Evolutionary conservation across 2,797 vertebrate species (phyloP), one percentile per base, ranked within the genome.

Genomic region (Diglossa cyanea): DNA sequence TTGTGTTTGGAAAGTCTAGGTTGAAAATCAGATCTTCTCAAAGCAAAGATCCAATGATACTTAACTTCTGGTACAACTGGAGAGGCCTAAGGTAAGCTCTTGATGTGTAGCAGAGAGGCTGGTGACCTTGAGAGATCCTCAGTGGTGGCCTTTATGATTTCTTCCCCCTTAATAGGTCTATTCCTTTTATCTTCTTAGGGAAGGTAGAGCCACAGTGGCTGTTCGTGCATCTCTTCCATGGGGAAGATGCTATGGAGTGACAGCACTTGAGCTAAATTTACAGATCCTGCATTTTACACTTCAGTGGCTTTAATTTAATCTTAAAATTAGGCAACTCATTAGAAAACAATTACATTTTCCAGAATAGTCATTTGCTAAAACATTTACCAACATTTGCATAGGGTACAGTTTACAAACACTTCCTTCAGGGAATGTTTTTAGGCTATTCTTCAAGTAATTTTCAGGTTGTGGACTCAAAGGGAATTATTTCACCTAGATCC

Each of bases 131-230:
- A 66, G 44, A 65, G 5, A 10, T 54, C 42, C 25, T 71, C 37
- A 7, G 0, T 37, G 19, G 20, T 53, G 25, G 20, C 25, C n/a
- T 23, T 44, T 10, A 26, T 62, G 17, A 33, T 9, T 62, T 57
- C 16, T 7, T 57, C 2, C 4, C 3, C 35, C 23, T 66, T 26
- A 5, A 2, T 0, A 13, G 16, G 9, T 15, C 21, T 37, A 0
- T 57, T 72, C 8, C 33, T 33, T 51, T 66, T 48, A 24, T 30
- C 8, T 39, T 72, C 11, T 54, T 76, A 9, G n/a, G 51, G 31
- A 91, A 70, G 14, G 10, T 7, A 18, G 12, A 33, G 24, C 11
- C 23, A 10, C 42, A 54, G n/a, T 51, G 35, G 9, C 31, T 66
- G 25, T 33, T 63, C 13, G 26, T 10, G 6, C 40, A 6, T 30